Percentiles rank a stretch among this genome's conserved stretches.
Conservation (phyloP, 2,113 vertebrate species). For the Seriola aureovittata region DNA sequence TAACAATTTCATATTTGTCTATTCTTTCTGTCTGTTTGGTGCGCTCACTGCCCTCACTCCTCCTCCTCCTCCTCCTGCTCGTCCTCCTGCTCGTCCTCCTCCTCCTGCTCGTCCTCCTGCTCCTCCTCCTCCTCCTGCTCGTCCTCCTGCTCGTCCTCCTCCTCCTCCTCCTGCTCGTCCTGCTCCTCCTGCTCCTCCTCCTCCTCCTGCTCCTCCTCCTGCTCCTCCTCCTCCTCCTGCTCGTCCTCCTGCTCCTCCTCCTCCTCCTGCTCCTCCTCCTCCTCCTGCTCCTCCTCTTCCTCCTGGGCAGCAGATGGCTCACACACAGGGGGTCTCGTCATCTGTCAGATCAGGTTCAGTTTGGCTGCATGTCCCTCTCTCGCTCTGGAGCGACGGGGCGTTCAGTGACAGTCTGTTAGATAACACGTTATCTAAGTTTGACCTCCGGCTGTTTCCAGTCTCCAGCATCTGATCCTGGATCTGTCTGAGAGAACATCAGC, state of each 20-base stretch:
- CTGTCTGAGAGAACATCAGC: background rate
- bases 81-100: too few relatives aligned
- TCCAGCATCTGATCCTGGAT: slow-evolving; percentile 9
- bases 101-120: too few relatives aligned
- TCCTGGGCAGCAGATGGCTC: slow-evolving; percentile 26
- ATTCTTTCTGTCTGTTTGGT: background rate
- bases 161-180: background rate
- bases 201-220: too few relatives aligned
- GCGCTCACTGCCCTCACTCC: background rate
- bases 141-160: background rate
- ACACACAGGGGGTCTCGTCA: slow-evolving; percentile 11
- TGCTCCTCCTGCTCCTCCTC: too few relatives aligned
- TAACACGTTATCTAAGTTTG: slow-evolving; percentile 52
- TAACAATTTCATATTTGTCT: too few relatives aligned
- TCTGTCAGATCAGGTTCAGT: slow-evolving; percentile 32
- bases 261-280: too few relatives aligned
- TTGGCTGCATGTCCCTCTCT: slow-evolving; percentile 25
- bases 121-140: too few relatives aligned
- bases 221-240: too few relatives aligned
- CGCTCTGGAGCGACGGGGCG: background rate
- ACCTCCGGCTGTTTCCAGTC: slow-evolving; percentile 36
- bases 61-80: too few relatives aligned
- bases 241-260: too few relatives aligned
- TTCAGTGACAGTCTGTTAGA: slow-evolving; percentile 26
- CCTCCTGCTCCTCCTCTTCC: background rate